Percentiles rank a stretch among this genome's conserved stretches.
Evolutionary conservation across 2,113 vertebrate species (phyloP).

Genomic region (Macquaria australasica): DNA sequence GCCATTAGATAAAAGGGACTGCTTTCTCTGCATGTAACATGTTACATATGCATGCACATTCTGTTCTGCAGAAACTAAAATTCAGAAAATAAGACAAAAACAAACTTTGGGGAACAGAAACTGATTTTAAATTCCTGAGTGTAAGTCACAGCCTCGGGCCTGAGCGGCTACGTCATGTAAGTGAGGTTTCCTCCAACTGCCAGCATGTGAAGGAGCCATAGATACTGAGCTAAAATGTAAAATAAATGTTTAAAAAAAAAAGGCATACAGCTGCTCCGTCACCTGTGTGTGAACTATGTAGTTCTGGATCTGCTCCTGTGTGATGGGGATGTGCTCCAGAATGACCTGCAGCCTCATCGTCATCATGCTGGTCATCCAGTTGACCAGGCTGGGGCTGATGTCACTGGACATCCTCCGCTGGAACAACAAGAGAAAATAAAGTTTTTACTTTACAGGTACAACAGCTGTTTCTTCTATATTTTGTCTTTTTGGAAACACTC

Average conservation of each 20-base stretch:
- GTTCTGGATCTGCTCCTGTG: slow-evolving; percentile 88
- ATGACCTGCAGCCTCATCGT: slow-evolving; percentile 92
- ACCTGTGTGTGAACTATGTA: slow-evolving; percentile 87
- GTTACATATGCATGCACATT: neutral
- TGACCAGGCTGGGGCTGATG: slow-evolving; percentile 92
- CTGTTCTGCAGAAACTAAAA: neutral
- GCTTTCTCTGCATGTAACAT: neutral
- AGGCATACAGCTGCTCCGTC: neutral
- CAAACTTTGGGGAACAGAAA: neutral
- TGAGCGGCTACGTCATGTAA: neutral
- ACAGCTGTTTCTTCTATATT: neutral
- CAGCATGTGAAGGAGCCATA: neutral
- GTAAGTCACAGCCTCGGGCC: neutral
- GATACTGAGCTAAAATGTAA: neutral
- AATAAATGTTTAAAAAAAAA: neutral
- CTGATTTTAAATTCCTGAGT: neutral
- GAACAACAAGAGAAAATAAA: neutral
- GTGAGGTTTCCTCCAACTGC: neutral
- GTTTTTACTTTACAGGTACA: neutral
- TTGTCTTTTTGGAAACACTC: neutral
- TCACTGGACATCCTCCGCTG: slow-evolving; percentile 93
- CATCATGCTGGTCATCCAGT: slow-evolving; percentile 97
- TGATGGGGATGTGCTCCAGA: slow-evolving; percentile 91
- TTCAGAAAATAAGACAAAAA: neutral
- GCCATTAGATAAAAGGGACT: slow-evolving; percentile 39